These are phyloP conservation scores for Pantala flavescens DNA, from an alignment of 1,140 invertebrate genomes.

Conservation along the genomic window DNA sequence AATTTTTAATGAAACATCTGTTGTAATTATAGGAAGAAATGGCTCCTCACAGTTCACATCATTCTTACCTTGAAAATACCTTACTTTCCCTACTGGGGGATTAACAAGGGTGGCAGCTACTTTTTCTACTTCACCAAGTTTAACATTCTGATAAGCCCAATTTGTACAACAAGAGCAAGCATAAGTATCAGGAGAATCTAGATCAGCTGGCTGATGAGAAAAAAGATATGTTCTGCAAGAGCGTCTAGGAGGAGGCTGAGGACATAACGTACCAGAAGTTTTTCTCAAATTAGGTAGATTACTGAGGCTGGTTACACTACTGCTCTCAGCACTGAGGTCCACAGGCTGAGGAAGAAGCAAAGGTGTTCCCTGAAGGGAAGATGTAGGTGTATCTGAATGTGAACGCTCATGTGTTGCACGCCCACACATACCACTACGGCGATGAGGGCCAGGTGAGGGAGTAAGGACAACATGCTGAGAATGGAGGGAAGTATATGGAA, in stretches of 20 bases:
- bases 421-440: constrained; percentile 34
- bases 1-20: not conserved
- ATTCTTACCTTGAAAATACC: not conserved
- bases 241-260: constrained; percentile 24
- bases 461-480: constrained; percentile 33
- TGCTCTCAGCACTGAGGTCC: constrained; percentile 86
- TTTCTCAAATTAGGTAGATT: constrained; percentile 73
- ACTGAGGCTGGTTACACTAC: constrained; percentile 84
- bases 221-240: not conserved
- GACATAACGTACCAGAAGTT: constrained; percentile 57
- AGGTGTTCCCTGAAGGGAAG: constrained; percentile 26
- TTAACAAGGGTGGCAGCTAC: not conserved
- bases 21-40: not conserved
- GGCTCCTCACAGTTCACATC: not conserved
- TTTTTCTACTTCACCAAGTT: not conserved
- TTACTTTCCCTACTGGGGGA: not conserved
- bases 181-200: not conserved
- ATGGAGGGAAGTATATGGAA: constrained; percentile 57
- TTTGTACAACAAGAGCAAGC: not conserved
- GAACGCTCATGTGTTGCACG: constrained; percentile 69
- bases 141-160: not conserved
- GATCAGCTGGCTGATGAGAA: not conserved
- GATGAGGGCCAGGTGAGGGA: constrained; percentile 33
- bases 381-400: constrained; percentile 75
- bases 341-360: constrained; percentile 55